Conservation (phyloP, 2,888 invertebrate genomes). For the Meta bourneti region DNA sequence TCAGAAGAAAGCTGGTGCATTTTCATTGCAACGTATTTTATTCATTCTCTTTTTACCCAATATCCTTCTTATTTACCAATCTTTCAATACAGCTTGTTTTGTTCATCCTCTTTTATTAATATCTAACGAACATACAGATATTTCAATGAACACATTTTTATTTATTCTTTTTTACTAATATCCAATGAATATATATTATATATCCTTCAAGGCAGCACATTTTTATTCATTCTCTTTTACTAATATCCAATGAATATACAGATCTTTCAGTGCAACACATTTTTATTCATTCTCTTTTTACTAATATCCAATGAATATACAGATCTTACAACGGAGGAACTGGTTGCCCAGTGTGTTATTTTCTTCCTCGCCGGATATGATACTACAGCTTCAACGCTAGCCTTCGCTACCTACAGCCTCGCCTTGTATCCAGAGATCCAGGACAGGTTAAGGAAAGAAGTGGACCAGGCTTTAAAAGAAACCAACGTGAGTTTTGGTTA, state of each 20-base stretch:
- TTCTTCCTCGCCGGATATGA: conserved; percentile 86
- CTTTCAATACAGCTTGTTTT: no score
- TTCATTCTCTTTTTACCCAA: no score
- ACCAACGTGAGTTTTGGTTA: conserved; percentile 7
- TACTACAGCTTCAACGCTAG: conserved; percentile 85
- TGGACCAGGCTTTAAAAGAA: conserved; percentile 79
- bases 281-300: conserved; percentile 4
- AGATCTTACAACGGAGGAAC: conserved; percentile 61
- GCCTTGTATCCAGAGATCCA: conserved; percentile 83
- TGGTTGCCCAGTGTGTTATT: conserved; percentile 83
- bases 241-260: background rate
- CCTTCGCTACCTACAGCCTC: conserved; percentile 83
- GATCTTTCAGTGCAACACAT: background rate
- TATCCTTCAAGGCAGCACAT: background rate
- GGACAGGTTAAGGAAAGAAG: conserved; percentile 82
- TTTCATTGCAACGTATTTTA: no score
- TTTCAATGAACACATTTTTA: background rate
- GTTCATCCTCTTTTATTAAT: no score
- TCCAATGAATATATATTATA: background rate
- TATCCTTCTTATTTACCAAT: no score
- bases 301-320: background rate
- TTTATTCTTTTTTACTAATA: background rate
- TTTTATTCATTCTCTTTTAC: background rate
- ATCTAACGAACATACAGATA: no score
- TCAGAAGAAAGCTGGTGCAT: no score